phyloP scores from a whole-genome alignment of 2,797 vertebrate genomes.

The Pangasius larnaudii region DNA sequence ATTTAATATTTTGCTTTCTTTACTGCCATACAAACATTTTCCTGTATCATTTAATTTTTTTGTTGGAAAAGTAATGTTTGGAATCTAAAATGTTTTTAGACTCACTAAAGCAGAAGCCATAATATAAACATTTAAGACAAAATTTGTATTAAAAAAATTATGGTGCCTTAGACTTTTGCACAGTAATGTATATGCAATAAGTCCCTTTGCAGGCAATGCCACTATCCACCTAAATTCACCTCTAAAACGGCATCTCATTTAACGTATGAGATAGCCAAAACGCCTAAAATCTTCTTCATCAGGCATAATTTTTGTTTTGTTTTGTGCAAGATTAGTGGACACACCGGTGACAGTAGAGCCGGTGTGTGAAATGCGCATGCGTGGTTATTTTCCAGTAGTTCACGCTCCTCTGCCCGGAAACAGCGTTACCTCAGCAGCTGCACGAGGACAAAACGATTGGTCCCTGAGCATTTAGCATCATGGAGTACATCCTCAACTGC shows the following conservation, averaged over 20 bases:
- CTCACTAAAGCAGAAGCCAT: too few relatives aligned
- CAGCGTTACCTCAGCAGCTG: slow-evolving; percentile 53
- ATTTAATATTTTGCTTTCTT: too few relatives aligned
- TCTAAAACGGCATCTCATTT: background rate
- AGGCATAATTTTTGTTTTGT: background rate
- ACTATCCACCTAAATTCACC: background rate
- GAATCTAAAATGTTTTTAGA: too few relatives aligned
- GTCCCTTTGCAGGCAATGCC: background rate
- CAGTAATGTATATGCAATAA: background rate
- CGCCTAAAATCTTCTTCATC: background rate
- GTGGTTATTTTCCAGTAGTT: slow-evolving; percentile 52
- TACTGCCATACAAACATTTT: too few relatives aligned
- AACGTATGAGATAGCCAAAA: background rate
- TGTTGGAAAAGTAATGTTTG: too few relatives aligned
- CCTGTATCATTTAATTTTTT: too few relatives aligned
- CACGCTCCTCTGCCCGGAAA: slow-evolving; percentile 64
- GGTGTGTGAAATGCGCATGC: slow-evolving; percentile 26
- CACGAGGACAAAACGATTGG: slow-evolving; percentile 57
- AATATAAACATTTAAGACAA: too few relatives aligned
- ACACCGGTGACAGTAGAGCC: background rate
- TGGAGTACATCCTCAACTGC: slow-evolving; percentile 14
- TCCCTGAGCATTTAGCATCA: slow-evolving; percentile 38
- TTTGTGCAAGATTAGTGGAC: background rate
- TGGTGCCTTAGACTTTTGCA: too few relatives aligned
- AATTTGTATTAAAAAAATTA: too few relatives aligned